Percentiles rank a stretch among this genome's conserved stretches.
Conservation (phyloP, 2,888 invertebrate species). For the Pseudanteris insignis region DNA sequence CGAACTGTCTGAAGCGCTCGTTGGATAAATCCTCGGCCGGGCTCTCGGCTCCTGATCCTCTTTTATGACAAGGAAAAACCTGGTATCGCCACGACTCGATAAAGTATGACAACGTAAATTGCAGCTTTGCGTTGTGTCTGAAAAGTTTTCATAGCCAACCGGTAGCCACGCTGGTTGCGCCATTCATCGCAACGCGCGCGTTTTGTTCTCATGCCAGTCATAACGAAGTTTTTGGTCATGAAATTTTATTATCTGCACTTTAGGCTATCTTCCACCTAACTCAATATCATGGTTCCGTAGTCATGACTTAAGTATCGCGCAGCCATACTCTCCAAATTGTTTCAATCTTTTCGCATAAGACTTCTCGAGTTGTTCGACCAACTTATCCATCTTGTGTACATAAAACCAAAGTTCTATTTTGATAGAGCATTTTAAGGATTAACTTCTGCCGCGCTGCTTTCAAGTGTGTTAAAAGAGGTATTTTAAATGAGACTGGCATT, state of each 20-base stretch:
- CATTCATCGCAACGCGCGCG: slow-evolving; percentile 42
- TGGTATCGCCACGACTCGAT: slow-evolving; percentile 42
- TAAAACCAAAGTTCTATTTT: slow-evolving; percentile 28
- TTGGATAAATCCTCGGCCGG: slow-evolving; percentile 37
- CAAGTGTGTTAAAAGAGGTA: slow-evolving; percentile 1
- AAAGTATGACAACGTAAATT: slow-evolving; percentile 46
- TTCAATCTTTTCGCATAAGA: slow-evolving; percentile 42
- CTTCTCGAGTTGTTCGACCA: slow-evolving; percentile 39
- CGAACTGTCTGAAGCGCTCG: slow-evolving; percentile 36
- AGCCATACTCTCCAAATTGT: slow-evolving; percentile 45
- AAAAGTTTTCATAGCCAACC: slow-evolving; percentile 59
- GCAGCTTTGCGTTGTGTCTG: slow-evolving; percentile 53
- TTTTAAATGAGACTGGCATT: no score
- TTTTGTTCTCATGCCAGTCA: slow-evolving; percentile 54
- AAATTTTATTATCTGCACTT: slow-evolving; percentile 65
- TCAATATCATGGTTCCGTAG: slow-evolving; percentile 62
- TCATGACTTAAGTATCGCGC: slow-evolving; percentile 57
- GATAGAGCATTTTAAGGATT: slow-evolving; percentile 21
- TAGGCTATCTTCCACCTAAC: slow-evolving; percentile 57
- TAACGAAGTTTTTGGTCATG: slow-evolving; percentile 64
- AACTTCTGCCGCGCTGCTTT: slow-evolving; percentile 7
- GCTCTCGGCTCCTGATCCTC: slow-evolving; percentile 36
- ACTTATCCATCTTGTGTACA: slow-evolving; percentile 38
- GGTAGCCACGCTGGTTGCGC: slow-evolving; percentile 38
- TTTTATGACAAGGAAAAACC: slow-evolving; percentile 44